Conservation (phyloP, 2,797 vertebrate species). For the Hyperoplus immaculatus region DNA sequence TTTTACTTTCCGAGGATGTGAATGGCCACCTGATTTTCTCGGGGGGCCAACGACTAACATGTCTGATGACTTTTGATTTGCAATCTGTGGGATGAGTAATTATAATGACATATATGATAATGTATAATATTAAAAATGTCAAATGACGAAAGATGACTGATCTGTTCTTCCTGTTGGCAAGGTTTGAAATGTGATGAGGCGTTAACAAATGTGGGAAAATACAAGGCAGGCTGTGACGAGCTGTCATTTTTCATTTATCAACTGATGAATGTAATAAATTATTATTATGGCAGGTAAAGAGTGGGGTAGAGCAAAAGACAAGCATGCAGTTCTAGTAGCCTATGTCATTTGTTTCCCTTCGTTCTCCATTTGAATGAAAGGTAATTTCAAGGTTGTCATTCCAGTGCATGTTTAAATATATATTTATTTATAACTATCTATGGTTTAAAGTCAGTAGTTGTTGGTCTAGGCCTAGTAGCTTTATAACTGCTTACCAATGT, state of each 20-base stretch:
- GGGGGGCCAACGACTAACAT: constrained; percentile 53
- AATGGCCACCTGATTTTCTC: constrained; percentile 59
- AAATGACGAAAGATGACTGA: constrained; percentile 36
- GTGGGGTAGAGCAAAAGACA: background rate
- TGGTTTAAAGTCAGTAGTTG: too few species aligned
- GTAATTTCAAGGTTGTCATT: constrained; percentile 14
- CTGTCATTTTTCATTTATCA: constrained; percentile 17
- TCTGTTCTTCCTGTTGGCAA: constrained; percentile 1
- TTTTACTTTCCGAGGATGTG: constrained; percentile 62
- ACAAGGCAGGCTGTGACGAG: background rate
- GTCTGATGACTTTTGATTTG: constrained; percentile 74
- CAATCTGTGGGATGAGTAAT: constrained; percentile 72
- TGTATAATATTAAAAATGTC: constrained; percentile 55
- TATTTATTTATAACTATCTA: too few species aligned
- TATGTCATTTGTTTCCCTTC: background rate
- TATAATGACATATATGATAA: constrained; percentile 68
- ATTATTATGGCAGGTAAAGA: background rate
- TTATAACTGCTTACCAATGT: background rate
- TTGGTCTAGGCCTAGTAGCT: too few species aligned
- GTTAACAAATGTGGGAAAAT: constrained; percentile 17
- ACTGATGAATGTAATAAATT: background rate
- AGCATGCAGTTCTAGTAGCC: background rate
- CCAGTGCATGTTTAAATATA: background rate
- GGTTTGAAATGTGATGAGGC: constrained; percentile 3
- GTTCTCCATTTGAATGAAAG: background rate